Evolutionary conservation across 2,113 vertebrate genomes (phyloP).

Genomic region (Sminthopsis crassicaudata): DNA sequence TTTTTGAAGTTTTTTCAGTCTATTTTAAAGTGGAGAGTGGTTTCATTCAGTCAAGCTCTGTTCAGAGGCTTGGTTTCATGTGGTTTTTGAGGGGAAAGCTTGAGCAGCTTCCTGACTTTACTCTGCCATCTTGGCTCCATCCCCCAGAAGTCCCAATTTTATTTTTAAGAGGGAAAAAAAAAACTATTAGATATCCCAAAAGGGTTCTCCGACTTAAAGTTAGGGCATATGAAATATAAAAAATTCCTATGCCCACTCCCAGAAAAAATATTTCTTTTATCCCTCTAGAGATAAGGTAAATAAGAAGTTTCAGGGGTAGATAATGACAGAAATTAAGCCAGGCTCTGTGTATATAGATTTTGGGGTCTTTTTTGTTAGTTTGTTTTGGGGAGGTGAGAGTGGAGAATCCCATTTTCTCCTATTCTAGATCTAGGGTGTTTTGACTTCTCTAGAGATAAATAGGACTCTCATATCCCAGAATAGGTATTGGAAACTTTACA

Average conservation of each 20-base stretch:
- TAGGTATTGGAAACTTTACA: not conserved
- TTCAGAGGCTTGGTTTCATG: no score
- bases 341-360: not conserved
- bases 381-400: not conserved
- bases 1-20: no score
- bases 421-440: not conserved
- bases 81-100: no score
- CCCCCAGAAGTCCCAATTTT: not conserved
- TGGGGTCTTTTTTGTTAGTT: no score
- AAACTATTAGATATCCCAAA: not conserved
- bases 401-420: not conserved
- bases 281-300: not conserved
- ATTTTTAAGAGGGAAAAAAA: not conserved
- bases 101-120: not conserved
- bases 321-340: not conserved
- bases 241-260: not conserved
- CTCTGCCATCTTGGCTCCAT: not conserved
- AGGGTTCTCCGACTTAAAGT: not conserved
- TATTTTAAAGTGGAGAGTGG: no score
- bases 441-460: not conserved
- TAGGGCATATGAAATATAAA: not conserved
- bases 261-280: not conserved
- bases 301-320: not conserved
- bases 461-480: not conserved
- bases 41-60: no score